These are phyloP conservation scores for Lagopus muta DNA, from an alignment of 2,113 vertebrate species.

Conservation along the genomic window DNA sequence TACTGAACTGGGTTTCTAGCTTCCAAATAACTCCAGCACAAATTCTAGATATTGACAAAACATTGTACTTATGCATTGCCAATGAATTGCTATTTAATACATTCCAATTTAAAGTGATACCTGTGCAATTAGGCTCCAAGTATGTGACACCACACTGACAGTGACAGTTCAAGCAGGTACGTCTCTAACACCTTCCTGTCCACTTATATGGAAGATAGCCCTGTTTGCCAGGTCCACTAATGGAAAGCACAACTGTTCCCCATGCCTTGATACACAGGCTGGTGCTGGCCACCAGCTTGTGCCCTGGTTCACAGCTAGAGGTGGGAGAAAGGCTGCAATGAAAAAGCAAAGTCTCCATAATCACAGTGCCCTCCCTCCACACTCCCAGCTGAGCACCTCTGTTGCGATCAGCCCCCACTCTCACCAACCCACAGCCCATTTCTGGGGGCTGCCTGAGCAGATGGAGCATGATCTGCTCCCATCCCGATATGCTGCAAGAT, in stretches of 20 bases:
- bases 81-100: background rate
- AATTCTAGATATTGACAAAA: background rate
- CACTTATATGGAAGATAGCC: background rate
- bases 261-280: background rate
- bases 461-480: background rate
- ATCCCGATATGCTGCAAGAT: rapidly evolving
- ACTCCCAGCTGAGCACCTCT: background rate
- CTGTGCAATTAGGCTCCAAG: constrained; percentile 44
- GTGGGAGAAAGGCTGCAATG: background rate
- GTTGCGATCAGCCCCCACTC: background rate
- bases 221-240: background rate
- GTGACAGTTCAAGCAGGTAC: constrained; percentile 19
- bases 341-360: background rate
- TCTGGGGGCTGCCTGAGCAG: background rate
- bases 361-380: rapidly evolving
- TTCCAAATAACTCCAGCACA: background rate
- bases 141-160: constrained; percentile 11
- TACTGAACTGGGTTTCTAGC: background rate
- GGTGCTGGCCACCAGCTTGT: background rate
- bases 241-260: background rate
- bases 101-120: background rate
- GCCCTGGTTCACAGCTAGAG: background rate
- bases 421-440: background rate
- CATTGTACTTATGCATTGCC: background rate
- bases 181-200: background rate